A percentile compares a stretch with the other conserved stretches of the same genome.
Conservation (phyloP, 1,140 invertebrate genomes). For the Hydropsyche tenuis region DNA sequence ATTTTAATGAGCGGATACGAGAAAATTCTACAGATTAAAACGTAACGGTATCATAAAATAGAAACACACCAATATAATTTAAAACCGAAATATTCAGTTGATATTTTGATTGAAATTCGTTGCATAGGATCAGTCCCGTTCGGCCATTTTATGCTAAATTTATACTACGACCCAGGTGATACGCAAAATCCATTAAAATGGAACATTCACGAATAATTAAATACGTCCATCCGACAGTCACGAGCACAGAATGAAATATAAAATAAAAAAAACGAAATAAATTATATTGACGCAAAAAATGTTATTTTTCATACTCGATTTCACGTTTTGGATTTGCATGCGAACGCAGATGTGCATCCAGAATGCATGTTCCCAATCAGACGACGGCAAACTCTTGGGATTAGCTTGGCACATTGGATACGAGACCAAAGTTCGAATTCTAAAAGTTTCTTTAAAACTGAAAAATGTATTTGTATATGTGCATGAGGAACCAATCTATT, state of each 20-base stretch:
- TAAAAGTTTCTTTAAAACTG: too few species aligned
- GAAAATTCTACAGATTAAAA: too few species aligned
- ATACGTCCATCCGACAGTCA: neutral
- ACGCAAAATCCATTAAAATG: conserved; percentile 24
- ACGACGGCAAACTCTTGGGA: neutral
- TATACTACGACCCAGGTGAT: conserved; percentile 22
- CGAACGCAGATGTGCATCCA: neutral
- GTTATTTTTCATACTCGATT: neutral
- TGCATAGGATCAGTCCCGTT: neutral
- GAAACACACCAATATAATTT: too few species aligned
- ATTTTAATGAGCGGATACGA: neutral
- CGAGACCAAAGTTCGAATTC: conserved; percentile 3
- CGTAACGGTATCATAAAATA: too few species aligned
- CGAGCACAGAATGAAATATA: neutral
- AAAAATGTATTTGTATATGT: too few species aligned
- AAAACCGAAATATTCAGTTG: too few species aligned
- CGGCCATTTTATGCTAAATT: neutral
- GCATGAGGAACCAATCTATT: too few species aligned
- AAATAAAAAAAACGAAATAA: too few species aligned
- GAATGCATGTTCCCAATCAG: neutral
- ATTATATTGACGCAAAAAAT: neutral
- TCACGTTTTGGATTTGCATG: conserved; percentile 4
- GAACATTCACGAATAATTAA: conserved; percentile 20
- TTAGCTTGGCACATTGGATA: neutral
- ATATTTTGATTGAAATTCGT: neutral